Evolutionary conservation across 2,113 vertebrate species (phyloP).

Genomic region (Oreochromis aureus): DNA sequence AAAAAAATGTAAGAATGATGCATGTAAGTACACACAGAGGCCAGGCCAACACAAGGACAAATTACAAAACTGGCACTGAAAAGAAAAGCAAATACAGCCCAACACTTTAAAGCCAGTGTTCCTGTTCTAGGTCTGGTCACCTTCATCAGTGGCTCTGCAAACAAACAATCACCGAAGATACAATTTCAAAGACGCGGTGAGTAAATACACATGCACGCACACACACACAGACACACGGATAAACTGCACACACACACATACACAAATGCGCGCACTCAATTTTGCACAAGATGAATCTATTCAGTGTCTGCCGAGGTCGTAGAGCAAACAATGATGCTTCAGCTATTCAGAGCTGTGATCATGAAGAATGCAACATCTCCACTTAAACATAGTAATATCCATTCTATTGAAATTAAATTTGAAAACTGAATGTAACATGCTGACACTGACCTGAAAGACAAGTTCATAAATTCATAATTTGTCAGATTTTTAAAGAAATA

Average conservation of each 20-base stretch:
- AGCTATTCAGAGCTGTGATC: constrained; percentile 1
- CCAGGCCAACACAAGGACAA: constrained; percentile 2
- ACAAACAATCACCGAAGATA: not conserved
- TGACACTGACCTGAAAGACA: not conserved
- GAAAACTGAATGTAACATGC: not conserved
- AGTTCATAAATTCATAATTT: not conserved
- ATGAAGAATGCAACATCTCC: not conserved
- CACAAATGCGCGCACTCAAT: not conserved
- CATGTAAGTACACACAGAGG: not conserved
- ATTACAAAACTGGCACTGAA: constrained; percentile 1
- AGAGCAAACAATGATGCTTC: not conserved
- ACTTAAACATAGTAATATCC: not conserved
- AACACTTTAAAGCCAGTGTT: not conserved
- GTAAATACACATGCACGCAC: not conserved
- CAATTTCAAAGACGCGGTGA: not conserved
- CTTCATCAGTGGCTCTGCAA: not conserved
- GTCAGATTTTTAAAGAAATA: not conserved
- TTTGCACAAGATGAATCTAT: not conserved
- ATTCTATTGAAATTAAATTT: not conserved
- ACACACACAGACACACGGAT: not conserved
- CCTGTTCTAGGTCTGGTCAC: not conserved
- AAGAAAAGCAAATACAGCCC: not conserved
- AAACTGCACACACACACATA: not conserved
- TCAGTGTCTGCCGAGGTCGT: not conserved
- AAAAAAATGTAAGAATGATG: not conserved